Conservation (phyloP, 2,888 invertebrate genomes). For the Cheiracanthium punctorium region DNA sequence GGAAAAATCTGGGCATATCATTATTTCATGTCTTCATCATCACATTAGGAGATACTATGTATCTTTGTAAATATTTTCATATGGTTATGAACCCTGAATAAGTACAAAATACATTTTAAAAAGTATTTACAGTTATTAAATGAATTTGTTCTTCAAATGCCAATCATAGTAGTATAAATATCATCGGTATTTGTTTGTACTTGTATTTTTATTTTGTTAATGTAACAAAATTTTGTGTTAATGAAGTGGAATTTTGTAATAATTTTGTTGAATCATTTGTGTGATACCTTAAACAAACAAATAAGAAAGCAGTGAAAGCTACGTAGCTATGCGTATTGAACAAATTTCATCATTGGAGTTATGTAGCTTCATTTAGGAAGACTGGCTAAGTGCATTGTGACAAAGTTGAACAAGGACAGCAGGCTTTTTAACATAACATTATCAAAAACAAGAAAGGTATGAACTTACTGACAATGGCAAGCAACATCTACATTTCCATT, state of each 20-base stretch:
- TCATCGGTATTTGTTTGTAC: not conserved
- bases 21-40: not conserved
- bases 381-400: no score
- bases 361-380: no score
- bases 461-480: no score
- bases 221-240: not conserved
- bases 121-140: not conserved
- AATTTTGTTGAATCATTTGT: no score
- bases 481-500: no score
- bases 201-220: not conserved
- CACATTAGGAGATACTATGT: not conserved
- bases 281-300: no score
- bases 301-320: no score
- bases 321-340: no score
- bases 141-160: not conserved
- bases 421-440: no score
- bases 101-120: not conserved
- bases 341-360: no score
- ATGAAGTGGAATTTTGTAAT: not conserved
- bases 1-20: not conserved
- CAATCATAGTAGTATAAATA: not conserved
- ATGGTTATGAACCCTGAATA: not conserved
- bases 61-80: not conserved
- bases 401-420: no score
- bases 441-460: no score